A percentile compares a stretch with the other conserved stretches of the same genome.
phyloP scores from a whole-genome alignment of 2,113 vertebrate species.

The Syngnathus typhle region DNA sequence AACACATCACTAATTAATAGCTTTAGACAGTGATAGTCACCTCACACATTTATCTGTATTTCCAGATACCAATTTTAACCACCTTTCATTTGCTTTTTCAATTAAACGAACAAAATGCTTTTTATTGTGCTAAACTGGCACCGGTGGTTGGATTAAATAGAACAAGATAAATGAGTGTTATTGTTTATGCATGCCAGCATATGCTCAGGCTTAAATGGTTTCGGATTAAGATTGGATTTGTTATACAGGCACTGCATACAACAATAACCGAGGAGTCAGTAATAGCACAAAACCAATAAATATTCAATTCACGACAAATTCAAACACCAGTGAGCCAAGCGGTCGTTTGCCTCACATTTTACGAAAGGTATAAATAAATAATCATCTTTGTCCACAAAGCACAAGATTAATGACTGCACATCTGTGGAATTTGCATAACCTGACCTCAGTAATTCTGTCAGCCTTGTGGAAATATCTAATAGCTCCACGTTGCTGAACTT shows the following conservation, averaged over 20 bases:
- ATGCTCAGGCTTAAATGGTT: not conserved
- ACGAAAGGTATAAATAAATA: slow-evolving; percentile 7
- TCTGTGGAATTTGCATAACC: slow-evolving; percentile 25
- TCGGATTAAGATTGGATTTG: not conserved
- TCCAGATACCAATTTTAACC: not conserved
- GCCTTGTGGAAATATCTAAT: slow-evolving; percentile 33
- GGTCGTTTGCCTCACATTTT: not conserved
- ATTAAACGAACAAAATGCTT: not conserved
- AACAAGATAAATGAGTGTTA: not conserved
- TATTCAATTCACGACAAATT: not conserved
- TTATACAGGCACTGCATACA: not conserved
- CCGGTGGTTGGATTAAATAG: not conserved
- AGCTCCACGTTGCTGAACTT: slow-evolving; percentile 44
- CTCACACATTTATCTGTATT: not conserved
- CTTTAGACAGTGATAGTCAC: not conserved
- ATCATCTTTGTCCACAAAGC: not conserved
- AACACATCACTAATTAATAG: too few species aligned
- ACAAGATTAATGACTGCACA: not conserved
- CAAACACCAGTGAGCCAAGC: not conserved
- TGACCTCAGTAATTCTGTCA: slow-evolving; percentile 37
- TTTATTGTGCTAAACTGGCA: not conserved
- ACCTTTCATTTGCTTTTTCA: not conserved
- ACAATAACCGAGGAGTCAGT: not conserved
- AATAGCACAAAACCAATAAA: not conserved
- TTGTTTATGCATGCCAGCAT: not conserved